A percentile compares a stretch with the other conserved stretches of the same genome.
Evolutionary conservation across 1,140 invertebrate species (phyloP).

Genomic region (Calliphora vicina): DNA sequence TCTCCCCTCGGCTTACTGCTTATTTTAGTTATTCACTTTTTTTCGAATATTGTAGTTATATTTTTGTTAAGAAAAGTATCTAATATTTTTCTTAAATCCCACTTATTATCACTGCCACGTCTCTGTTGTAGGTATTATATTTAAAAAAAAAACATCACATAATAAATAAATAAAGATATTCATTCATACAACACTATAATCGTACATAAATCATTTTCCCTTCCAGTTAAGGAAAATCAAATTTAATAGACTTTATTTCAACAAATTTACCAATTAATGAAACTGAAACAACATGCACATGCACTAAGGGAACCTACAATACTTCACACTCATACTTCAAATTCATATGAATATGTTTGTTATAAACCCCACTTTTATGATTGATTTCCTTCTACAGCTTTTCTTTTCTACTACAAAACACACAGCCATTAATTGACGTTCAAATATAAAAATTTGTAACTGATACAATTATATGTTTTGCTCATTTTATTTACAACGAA

Average conservation of each 20-base stretch:
- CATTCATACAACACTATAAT: neutral
- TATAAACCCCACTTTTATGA: neutral
- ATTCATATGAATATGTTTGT: neutral
- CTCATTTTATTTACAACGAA: neutral
- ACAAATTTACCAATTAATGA: neutral
- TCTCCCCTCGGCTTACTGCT: no score
- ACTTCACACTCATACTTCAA: neutral
- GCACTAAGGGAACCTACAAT: neutral
- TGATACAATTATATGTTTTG: neutral
- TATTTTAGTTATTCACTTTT: no score
- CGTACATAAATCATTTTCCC: neutral
- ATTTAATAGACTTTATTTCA: constrained; percentile 25
- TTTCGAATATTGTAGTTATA: no score
- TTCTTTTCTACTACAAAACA: neutral
- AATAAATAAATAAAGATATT: neutral
- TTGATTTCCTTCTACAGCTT: neutral
- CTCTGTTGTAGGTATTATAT: neutral
- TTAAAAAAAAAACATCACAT: neutral
- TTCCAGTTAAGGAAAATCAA: constrained; percentile 13
- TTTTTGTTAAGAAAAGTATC: no score
- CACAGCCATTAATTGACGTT: constrained; percentile 23
- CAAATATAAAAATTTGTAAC: neutral
- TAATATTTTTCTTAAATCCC: no score
- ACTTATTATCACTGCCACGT: neutral
- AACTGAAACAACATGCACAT: constrained; percentile 3